These are phyloP conservation scores for Lamprotornis superbus DNA, from an alignment of 2,113 vertebrate species.

Conservation along the genomic window DNA sequence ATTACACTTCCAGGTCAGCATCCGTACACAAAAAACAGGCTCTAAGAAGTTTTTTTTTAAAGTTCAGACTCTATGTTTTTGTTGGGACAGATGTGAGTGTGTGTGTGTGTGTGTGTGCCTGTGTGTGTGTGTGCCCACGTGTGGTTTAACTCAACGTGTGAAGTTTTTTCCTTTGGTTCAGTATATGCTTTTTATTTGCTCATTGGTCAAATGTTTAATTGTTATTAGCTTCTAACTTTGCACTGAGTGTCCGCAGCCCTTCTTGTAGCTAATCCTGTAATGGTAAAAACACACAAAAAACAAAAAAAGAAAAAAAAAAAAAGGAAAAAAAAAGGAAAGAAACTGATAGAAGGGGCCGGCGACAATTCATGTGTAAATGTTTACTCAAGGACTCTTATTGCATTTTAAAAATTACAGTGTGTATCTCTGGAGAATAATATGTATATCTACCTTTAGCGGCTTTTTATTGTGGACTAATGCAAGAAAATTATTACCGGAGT, in stretches of 20 bases:
- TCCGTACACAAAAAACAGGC: constrained; percentile 76
- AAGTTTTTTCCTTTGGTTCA: constrained; percentile 72
- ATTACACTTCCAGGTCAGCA: constrained; percentile 81
- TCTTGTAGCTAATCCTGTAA: constrained; percentile 83
- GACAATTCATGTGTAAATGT: constrained; percentile 97
- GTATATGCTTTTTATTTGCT: constrained; percentile 77
- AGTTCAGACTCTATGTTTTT: constrained; percentile 68
- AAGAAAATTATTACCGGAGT: constrained; percentile 83
- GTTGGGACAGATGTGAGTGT: constrained; percentile 34
- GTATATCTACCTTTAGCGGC: constrained; percentile 93
- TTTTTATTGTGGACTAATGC: constrained; percentile 93
- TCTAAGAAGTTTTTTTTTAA: constrained; percentile 63
- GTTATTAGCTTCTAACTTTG: constrained; percentile 92
- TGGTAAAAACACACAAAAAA: constrained; percentile 8
- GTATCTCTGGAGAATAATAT: constrained; percentile 87
- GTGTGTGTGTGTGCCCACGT: not conserved
- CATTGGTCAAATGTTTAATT: constrained; percentile 77
- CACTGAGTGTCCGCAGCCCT: constrained; percentile 95
- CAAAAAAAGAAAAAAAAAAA: not conserved
- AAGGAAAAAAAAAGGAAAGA: constrained; percentile 13
- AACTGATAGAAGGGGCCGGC: constrained; percentile 81
- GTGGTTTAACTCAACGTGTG: constrained; percentile 40
- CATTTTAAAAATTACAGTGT: constrained; percentile 80
- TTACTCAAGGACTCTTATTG: constrained; percentile 96
- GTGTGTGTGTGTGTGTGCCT: not conserved